Conservation (phyloP, 35 echinoderm and acorn worm genomes). For the Apostichopus japonicus region DNA sequence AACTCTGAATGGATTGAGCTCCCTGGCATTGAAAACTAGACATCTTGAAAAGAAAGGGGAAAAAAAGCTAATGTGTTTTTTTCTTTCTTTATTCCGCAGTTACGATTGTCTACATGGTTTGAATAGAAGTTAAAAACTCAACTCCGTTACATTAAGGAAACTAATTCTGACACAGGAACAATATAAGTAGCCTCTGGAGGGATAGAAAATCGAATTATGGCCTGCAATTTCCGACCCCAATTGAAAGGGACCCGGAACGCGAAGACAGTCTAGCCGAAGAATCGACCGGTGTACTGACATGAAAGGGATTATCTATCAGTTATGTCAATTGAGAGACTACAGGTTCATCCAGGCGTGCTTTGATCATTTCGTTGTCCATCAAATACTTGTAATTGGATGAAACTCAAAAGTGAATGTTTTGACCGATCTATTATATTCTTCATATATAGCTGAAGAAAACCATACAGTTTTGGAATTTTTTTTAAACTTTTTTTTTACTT, state of each 20-base stretch:
- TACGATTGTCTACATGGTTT: no score
- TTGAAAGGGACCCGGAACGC: background rate
- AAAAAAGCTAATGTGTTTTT: no score
- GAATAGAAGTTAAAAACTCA: background rate
- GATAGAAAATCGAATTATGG: conserved; percentile 30
- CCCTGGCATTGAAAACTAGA: conserved; percentile 3
- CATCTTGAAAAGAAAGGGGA: background rate
- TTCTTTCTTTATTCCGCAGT: no score
- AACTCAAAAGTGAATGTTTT: no score
- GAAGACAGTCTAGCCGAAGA: background rate
- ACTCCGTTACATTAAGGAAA: conserved; percentile 24
- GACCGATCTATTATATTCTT: no score
- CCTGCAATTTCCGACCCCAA: conserved; percentile 25
- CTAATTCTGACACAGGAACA: background rate
- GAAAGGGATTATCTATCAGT: background rate
- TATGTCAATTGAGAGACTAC: background rate
- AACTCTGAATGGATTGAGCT: background rate
- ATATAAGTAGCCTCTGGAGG: background rate
- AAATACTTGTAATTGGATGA: no score
- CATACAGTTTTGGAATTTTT: no score
- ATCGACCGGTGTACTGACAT: background rate
- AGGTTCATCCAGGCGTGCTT: background rate
- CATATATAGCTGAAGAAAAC: no score
- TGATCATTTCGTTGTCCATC: no score
- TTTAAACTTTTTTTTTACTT: no score